Evolutionary conservation across 2,113 vertebrate genomes (phyloP).

Genomic region (Lophura nycthemera): DNA sequence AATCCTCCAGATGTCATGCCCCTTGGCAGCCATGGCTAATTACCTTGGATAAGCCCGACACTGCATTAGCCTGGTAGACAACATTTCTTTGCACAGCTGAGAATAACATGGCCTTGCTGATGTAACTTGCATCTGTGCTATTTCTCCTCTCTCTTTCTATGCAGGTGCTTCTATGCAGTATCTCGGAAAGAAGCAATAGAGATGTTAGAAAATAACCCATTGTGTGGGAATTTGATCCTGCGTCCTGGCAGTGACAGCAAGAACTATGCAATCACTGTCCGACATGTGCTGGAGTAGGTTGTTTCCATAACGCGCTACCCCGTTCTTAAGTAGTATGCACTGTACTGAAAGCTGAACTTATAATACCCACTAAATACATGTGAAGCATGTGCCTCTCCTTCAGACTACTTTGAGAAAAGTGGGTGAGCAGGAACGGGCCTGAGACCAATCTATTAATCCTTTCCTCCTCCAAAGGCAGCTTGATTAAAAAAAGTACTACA

Average conservation of each 20-base stretch:
- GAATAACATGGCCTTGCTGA: fast-evolving
- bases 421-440: not conserved
- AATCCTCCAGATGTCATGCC: not conserved
- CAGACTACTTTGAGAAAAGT: not conserved
- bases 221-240: slow-evolving; percentile 72
- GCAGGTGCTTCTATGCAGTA: slow-evolving; percentile 76
- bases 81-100: fast-evolving
- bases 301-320: not conserved
- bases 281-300: slow-evolving; percentile 58
- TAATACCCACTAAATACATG: not conserved
- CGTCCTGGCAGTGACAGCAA: slow-evolving; percentile 70
- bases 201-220: slow-evolving; percentile 72
- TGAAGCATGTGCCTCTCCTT: not conserved
- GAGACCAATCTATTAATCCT: not conserved
- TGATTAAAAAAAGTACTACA: not conserved
- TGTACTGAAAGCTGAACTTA: not conserved
- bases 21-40: not conserved
- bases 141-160: not conserved
- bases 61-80: not conserved
- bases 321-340: not conserved
- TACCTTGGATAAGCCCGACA: not conserved
- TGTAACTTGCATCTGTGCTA: fast-evolving
- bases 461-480: not conserved
- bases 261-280: slow-evolving; percentile 71
- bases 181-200: slow-evolving; percentile 70